Evolutionary conservation across 2,888 invertebrate species (phyloP).

Genomic region (Conus canariensis): DNA sequence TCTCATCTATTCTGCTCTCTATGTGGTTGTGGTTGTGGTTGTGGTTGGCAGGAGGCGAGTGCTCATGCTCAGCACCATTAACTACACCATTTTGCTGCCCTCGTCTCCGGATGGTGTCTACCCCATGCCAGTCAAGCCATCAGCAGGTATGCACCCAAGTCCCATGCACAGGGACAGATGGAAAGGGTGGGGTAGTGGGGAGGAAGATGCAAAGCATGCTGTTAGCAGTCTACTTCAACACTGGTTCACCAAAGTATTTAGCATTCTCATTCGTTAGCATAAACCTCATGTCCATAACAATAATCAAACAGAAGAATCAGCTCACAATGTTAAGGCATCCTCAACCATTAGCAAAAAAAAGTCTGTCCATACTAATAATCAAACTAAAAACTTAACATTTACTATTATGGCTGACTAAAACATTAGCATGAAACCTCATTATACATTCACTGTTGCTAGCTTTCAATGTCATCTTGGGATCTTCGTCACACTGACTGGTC

Average conservation of each 20-base stretch:
- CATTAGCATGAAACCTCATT: too few species aligned
- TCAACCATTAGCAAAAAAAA: too few species aligned
- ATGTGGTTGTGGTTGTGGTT: conserved; percentile 43
- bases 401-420: too few species aligned
- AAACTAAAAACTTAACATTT: too few species aligned
- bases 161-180: neutral
- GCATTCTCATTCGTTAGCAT: neutral
- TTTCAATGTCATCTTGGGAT: too few species aligned
- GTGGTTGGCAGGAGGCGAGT: conserved; percentile 43
- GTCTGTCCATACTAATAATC: too few species aligned
- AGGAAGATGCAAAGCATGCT: conserved; percentile 10
- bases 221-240: neutral
- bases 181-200: neutral
- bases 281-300: neutral
- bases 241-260: neutral
- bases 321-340: too few species aligned
- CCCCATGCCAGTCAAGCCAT: conserved; percentile 18
- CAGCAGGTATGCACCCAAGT: neutral
- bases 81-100: conserved; percentile 45
- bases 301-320: neutral
- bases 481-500: too few species aligned
- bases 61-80: conserved; percentile 49
- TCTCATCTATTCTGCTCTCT: conserved; percentile 56
- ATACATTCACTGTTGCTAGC: too few species aligned
- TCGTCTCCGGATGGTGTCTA: conserved; percentile 42